Evolutionary conservation across 2,797 vertebrate species (phyloP).

Genomic region (Gymnopithys bicolor): DNA sequence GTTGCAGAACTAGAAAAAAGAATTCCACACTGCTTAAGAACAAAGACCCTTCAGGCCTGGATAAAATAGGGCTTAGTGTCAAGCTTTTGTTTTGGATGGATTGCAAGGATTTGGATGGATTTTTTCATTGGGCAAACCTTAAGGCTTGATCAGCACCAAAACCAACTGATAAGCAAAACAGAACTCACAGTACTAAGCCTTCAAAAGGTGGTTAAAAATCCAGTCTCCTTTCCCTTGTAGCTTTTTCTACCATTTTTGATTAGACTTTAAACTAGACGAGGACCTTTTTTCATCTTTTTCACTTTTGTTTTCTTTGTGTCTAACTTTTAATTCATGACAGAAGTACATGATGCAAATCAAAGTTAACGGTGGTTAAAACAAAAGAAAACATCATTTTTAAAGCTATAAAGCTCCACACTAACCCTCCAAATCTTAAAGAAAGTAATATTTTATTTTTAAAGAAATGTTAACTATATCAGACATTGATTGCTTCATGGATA

Average conservation of each 20-base stretch:
- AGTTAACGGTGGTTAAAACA: not conserved
- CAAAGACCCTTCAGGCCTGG: not conserved
- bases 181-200: not conserved
- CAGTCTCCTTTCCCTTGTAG: not conserved
- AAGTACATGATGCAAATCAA: not conserved
- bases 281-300: not conserved
- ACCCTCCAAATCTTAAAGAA: not conserved
- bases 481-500: not conserved
- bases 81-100: not conserved
- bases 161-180: not conserved
- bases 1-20: not conserved
- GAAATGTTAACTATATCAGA: not conserved
- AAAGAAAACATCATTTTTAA: not conserved
- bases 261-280: not conserved
- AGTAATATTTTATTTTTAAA: conserved; percentile 7
- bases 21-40: not conserved
- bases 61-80: not conserved
- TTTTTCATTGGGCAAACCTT: not conserved
- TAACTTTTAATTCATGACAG: not conserved
- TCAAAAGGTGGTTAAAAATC: not conserved
- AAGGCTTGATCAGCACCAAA: not conserved
- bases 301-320: not conserved
- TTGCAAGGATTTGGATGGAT: not conserved
- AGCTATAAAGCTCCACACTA: not conserved
- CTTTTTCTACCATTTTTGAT: not conserved